Base-by-base conservation (phyloP, 2,113 vertebrate species). In the Macaca mulatta region DNA sequence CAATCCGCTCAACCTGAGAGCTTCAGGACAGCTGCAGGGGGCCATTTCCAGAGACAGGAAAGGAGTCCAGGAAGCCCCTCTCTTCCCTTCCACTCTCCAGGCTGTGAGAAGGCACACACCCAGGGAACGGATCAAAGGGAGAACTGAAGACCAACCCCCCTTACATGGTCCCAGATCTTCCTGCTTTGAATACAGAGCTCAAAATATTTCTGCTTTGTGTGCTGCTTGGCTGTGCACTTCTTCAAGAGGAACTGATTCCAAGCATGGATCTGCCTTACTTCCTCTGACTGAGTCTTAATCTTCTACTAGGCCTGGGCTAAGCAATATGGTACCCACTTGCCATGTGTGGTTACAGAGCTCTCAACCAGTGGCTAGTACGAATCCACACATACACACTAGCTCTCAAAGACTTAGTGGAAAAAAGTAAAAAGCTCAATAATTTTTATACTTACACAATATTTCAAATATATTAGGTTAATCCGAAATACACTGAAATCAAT, bases 291-390 rank as follows among this genome's bases (percentile, higher is more conserved):
- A 23, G 20, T 30, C 38, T 27, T 17, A 67, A 30, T 18, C 57
- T 61, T 35, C 23, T 2, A 1, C 6, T 2, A 8, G 43, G 52
- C 18, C 67, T 70, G 17, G 0, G 3, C 32, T 10, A 78, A 30
- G 57, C 55, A 3, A 1, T 0, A 25, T 0, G 52, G 43, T 0
- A 4, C 48, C 32, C 35, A 11, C 67, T 35, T 35, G 32, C 32
- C 32, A 2, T 35, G 16, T 69, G 67, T 2, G 27, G 70, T 27
- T 9, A n/a, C 40, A 3, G 8, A 30, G 23, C 3, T 0, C n/a
- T 3, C 3, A 64, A 67, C 13, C 0, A 10, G 5, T 2, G 61
- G 57, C 27, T 0, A 2, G 16, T 16, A 50, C 0, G 9, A 6
- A 38, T 4, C 6, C 5, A 45, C 50, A 13, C 12, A 52, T 0